Conservation (phyloP, 2,888 invertebrate species). For the Listrodromus nycthemerus region DNA sequence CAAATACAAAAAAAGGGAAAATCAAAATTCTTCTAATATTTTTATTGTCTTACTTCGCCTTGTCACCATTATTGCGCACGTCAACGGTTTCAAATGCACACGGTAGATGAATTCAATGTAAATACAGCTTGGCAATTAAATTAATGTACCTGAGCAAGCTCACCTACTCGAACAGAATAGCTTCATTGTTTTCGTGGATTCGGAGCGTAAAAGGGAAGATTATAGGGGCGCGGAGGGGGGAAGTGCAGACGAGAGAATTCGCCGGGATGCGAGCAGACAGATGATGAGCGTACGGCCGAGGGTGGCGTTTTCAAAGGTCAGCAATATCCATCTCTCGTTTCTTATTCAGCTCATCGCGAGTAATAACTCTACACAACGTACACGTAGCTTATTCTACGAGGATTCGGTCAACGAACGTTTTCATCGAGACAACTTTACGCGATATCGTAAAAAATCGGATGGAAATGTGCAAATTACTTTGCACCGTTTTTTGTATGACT, state of each 20-base stretch:
- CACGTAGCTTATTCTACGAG: too few relatives aligned
- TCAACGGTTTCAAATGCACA: not conserved
- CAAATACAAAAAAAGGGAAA: not conserved
- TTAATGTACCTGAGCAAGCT: constrained; percentile 54
- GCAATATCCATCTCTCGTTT: constrained; percentile 36
- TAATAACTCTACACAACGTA: not conserved
- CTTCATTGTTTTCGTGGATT: constrained; percentile 47
- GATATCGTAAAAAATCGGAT: not conserved
- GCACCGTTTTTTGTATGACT: not conserved
- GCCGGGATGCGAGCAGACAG: constrained; percentile 14
- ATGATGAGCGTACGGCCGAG: constrained; percentile 39
- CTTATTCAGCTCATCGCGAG: constrained; percentile 23
- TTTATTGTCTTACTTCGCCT: not conserved
- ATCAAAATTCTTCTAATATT: not conserved
- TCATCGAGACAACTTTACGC: too few relatives aligned
- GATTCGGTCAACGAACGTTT: too few relatives aligned
- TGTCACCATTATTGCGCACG: not conserved
- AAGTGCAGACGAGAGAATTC: constrained; percentile 41
- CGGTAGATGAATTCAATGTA: not conserved
- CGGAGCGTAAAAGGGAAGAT: constrained; percentile 13
- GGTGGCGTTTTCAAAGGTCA: constrained; percentile 46
- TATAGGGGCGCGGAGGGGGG: not conserved
- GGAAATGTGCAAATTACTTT: not conserved
- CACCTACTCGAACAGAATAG: constrained; percentile 28
- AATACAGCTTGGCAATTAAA: constrained; percentile 52